Evolutionary conservation across 2,797 vertebrate species (phyloP), one percentile per base, ranked within the genome.

Genomic region (Eidolon dupreanum): DNA sequence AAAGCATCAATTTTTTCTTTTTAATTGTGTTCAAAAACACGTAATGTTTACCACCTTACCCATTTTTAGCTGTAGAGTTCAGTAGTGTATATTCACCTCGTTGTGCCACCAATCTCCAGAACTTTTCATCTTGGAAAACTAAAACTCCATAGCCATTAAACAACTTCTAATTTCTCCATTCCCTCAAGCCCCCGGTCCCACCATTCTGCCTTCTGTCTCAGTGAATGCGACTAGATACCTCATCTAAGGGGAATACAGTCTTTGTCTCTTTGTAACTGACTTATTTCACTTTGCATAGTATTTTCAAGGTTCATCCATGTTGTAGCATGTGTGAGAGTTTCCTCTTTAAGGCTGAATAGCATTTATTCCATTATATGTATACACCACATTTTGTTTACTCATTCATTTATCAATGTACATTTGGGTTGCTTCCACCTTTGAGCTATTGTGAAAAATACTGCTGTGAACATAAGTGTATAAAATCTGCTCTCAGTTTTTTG

Each of bases 21-120:
- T 24, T 12, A 61, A 33, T 74, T 92, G 49, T 96, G n/a, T 89
- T 81, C 57, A 85, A 85, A 85, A 57, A 41, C 3, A 77, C 31
- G 3, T 33, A 75, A 55, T 43, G 61, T 26, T 66, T 73, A 68
- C 36, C 8, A 22, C 74, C 57, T 66, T 59, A 46, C 22, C 51
- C 53, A 6, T 36, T 77, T 63, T 28, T 33, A 79, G 75, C 73
- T 46, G 1, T 49, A 8, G 3, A 51, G 38, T n/a, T 53, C 46
- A 79, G 36, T 28, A 70, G 22, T 36, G 0, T 16, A 10, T 51
- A 24, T 7, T 74, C 41, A 31, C 22, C 36, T 53, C 8, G 20
- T 31, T 12, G 12, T 90, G 8, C n/a, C 33, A 0, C 51, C 20
- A 12, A 2, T 36, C 20, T n/a, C 15, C 53, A 57, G 51, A 83